Evolutionary conservation across 2,888 invertebrate genomes (phyloP).

Genomic region (Meta bourneti): DNA sequence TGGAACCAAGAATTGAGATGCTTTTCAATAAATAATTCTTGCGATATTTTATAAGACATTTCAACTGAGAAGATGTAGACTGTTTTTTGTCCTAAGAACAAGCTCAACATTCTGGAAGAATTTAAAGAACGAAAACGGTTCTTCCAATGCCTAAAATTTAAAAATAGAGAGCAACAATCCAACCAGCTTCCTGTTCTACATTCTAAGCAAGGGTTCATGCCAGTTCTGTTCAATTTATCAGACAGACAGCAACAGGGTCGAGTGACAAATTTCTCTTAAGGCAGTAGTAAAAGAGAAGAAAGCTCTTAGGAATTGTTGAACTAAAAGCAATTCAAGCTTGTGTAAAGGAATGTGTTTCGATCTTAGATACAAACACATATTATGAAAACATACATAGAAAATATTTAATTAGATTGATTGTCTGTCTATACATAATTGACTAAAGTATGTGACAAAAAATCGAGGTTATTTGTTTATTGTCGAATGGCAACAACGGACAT

Average conservation of each 20-base stretch:
- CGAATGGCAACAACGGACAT: too few relatives aligned
- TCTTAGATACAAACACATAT: too few relatives aligned
- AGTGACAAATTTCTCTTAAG: neutral
- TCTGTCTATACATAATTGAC: too few relatives aligned
- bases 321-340: too few relatives aligned
- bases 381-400: neutral
- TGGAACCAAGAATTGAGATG: neutral
- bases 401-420: neutral
- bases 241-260: neutral
- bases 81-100: neutral
- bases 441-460: neutral
- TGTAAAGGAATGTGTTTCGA: too few relatives aligned
- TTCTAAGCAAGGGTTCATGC: neutral
- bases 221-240: neutral
- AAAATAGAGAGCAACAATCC: neutral
- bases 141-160: neutral
- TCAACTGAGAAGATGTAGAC: neutral
- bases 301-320: neutral
- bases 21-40: neutral
- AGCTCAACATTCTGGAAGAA: neutral
- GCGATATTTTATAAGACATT: neutral
- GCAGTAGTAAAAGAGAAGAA: neutral
- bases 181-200: neutral
- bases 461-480: too few relatives aligned
- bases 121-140: neutral